Evolutionary conservation across 2,888 invertebrate species (phyloP).

Genomic region (Pterostichus niger): DNA sequence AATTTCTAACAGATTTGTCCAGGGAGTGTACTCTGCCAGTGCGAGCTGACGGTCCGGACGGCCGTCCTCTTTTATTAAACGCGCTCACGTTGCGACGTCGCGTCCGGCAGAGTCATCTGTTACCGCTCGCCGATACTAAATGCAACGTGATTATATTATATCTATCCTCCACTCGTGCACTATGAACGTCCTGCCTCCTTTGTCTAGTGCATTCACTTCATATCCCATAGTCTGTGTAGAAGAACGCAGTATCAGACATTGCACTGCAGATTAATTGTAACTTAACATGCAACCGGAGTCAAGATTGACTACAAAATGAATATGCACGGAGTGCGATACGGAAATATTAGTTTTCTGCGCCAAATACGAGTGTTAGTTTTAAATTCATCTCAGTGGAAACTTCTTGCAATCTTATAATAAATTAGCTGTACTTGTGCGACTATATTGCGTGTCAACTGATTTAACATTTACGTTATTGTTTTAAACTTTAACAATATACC

Average conservation of each 20-base stretch:
- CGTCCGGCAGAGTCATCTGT: slow-evolving; percentile 53
- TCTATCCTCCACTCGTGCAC: slow-evolving; percentile 17
- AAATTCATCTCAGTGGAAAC: neutral
- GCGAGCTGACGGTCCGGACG: slow-evolving; percentile 22
- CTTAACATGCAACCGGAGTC: slow-evolving; percentile 8
- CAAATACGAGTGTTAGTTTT: slow-evolving; percentile 8
- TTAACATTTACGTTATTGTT: no score
- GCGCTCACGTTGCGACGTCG: slow-evolving; percentile 38
- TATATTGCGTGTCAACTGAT: no score
- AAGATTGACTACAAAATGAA: slow-evolving; percentile 21
- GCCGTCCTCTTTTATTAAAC: slow-evolving; percentile 43
- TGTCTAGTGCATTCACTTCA: neutral
- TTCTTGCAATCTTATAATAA: neutral
- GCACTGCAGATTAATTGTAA: slow-evolving; percentile 25
- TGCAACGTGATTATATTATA: slow-evolving; percentile 36
- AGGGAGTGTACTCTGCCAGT: neutral
- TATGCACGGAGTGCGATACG: slow-evolving; percentile 24
- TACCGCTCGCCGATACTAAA: slow-evolving; percentile 46
- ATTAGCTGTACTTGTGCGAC: neutral
- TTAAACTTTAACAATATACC: no score
- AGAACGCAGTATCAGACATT: neutral
- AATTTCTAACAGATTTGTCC: neutral
- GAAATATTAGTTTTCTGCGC: slow-evolving; percentile 8
- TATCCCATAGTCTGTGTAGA: no score
- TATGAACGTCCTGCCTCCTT: neutral